A percentile compares a stretch with the other conserved stretches of the same genome.
These are phyloP conservation scores for Acanthoscelides obtectus DNA, from an alignment of 2,888 invertebrate genomes.

Conservation along the genomic window DNA sequence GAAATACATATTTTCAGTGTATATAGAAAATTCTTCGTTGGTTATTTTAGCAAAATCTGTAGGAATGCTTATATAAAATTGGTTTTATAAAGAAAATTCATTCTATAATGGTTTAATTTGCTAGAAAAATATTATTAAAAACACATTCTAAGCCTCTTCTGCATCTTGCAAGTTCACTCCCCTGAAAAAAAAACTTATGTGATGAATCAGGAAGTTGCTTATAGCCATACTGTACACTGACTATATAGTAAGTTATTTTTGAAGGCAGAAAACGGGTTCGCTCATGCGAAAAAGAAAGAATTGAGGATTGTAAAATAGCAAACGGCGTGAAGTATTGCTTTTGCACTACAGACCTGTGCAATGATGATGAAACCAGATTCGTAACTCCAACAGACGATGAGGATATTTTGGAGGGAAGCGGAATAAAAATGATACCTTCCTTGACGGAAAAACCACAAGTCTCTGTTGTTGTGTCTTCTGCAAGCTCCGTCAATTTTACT, in stretches of 20 bases:
- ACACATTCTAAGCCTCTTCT: too few relatives aligned
- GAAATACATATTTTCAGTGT: too few relatives aligned
- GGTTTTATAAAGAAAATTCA: too few relatives aligned
- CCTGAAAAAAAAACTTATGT: too few relatives aligned
- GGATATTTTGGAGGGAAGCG: conserved; percentile 21
- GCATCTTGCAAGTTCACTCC: too few relatives aligned
- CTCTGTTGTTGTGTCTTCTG: not conserved
- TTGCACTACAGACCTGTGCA: conserved; percentile 19
- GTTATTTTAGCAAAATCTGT: too few relatives aligned
- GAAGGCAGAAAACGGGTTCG: conserved; percentile 11
- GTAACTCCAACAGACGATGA: conserved; percentile 18
- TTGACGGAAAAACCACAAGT: not conserved
- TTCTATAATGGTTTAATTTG: too few relatives aligned
- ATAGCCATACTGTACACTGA: too few relatives aligned
- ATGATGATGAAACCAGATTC: conserved; percentile 10
- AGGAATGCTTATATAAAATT: too few relatives aligned
- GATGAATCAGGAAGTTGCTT: too few relatives aligned
- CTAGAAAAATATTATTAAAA: too few relatives aligned
- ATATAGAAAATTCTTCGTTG: too few relatives aligned
- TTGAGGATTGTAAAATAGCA: conserved; percentile 17
- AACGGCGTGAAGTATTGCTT: conserved; percentile 20
- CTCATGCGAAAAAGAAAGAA: conserved; percentile 9
- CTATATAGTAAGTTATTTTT: not conserved
- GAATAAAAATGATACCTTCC: not conserved
- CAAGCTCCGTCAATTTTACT: not conserved